Conservation (phyloP, 2,888 invertebrate species). For the Erebia palarica region DNA sequence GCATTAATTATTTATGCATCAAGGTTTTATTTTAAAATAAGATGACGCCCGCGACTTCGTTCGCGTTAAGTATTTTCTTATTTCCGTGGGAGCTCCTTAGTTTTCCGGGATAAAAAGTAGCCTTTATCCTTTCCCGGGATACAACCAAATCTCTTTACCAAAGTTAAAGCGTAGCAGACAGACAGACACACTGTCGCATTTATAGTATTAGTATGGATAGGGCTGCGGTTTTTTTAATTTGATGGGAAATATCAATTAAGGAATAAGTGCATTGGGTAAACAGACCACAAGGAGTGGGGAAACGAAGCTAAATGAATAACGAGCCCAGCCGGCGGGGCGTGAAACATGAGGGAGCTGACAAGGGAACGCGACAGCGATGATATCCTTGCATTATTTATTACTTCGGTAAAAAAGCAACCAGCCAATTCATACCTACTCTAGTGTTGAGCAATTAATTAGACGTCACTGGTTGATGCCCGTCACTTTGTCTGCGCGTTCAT, state of each 20-base stretch:
- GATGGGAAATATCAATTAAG: neutral
- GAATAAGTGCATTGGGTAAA: neutral
- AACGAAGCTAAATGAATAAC: constrained; percentile 3
- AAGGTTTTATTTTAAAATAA: no score
- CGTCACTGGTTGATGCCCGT: neutral
- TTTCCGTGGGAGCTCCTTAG: no score
- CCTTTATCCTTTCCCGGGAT: no score
- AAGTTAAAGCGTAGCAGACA: neutral
- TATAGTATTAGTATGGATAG: neutral
- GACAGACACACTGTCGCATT: neutral
- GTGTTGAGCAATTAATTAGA: constrained; percentile 7
- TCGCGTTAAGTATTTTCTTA: no score
- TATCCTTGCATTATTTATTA: constrained; percentile 11
- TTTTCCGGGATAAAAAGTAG: no score
- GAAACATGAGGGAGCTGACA: constrained; percentile 9
- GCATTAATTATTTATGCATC: no score
- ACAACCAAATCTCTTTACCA: no score
- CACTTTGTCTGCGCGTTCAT: neutral
- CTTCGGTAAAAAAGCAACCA: constrained; percentile 11
- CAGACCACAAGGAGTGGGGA: neutral
- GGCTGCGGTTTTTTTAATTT: no score
- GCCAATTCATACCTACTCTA: neutral
- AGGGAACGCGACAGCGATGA: neutral
- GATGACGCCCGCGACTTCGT: no score
- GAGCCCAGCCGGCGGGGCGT: neutral